Conservation (phyloP, 2,113 vertebrate genomes). For the Gymnorhina tibicen region DNA sequence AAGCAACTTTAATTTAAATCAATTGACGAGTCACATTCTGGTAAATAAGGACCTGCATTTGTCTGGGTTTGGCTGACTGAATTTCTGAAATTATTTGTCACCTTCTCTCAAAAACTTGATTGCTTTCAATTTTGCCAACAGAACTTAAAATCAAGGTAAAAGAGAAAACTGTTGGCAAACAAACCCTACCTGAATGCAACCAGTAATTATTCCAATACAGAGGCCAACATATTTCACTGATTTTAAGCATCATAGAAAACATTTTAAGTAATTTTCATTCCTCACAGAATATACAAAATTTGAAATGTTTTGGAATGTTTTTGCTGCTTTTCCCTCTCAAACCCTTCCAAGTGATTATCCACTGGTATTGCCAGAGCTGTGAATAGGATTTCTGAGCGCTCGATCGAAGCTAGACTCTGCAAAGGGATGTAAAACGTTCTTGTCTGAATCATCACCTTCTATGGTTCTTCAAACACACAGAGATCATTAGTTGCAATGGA, state of each 20-base stretch:
- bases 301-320: not conserved
- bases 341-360: not conserved
- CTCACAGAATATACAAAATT: not conserved
- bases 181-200: not conserved
- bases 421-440: not conserved
- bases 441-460: not conserved
- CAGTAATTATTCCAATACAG: not conserved
- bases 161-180: not conserved
- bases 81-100: not conserved
- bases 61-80: not conserved
- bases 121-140: not conserved
- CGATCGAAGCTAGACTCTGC: not conserved
- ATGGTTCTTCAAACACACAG: not conserved
- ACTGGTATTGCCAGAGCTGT: not conserved
- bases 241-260: not conserved
- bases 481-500: not conserved
- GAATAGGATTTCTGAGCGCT: not conserved
- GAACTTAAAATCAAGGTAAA: not conserved
- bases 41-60: not conserved
- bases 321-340: not conserved
- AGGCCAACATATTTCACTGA: not conserved
- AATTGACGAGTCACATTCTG: not conserved
- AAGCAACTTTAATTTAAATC: not conserved
- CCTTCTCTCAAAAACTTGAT: not conserved
- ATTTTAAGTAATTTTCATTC: not conserved